Base-by-base conservation (phyloP, 1,140 invertebrate species). In the silkworm (Bombyx mori) region DNA sequence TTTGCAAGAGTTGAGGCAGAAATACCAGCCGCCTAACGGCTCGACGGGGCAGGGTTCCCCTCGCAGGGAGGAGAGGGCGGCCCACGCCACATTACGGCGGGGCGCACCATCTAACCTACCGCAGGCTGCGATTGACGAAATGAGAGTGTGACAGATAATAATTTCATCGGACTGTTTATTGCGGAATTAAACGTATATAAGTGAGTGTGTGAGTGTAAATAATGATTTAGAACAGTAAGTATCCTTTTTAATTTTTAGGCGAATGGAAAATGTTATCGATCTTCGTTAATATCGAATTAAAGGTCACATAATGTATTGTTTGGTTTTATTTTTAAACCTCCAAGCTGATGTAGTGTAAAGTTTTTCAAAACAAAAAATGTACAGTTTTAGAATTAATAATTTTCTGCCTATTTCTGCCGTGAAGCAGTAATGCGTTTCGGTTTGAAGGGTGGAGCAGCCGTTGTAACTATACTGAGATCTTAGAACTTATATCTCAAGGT, bases 71-170 rank as follows among this genome's bases (percentile, higher is more conserved):
- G 73, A 69, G 62, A 58, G 72, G 52, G 57, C 65, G 48, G 73
- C 81, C 44, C 86, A 88, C 54, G 88, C 85, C 1, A 89, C 88
- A 42, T 71, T 89, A 8, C 78, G 86, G 48, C 71, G 82, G 50
- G 80, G 81, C 56, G 56, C 75, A 9, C 62, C 79, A 54, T 79
- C 76, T 50, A 68, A 78, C 58, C 89, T 94, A 64, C 93, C 93
- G 22, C 93, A 94, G 71, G 92, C 93, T 45, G 92, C 93, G 45
- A 94, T 94, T 74, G 93, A 92, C 73, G 94, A 95, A 88, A 95
- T 95, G 93, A 89, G 93, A 81, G 94, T 95, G 91, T 95, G 94
- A 95, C 93, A 91, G 87, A 71, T 73, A 35, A 35, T 35, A 71
- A 73, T 72, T 63, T 65, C 65, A 56, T 66, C 50, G 62, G 61